Conservation (phyloP, 2,113 vertebrate species). For the Calidris pugnax region DNA sequence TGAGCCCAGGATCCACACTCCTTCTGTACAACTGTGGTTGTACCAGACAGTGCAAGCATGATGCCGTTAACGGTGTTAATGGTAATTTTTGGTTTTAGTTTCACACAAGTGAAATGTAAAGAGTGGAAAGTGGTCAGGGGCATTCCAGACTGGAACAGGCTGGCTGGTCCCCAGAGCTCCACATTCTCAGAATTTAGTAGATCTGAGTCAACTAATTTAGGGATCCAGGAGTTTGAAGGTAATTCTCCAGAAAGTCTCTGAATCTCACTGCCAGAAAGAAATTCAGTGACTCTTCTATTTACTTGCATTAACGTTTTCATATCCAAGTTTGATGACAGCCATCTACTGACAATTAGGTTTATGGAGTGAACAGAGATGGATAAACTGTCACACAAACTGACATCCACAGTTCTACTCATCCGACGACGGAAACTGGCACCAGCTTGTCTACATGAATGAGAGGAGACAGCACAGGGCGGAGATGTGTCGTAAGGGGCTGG, state of each 20-base stretch:
- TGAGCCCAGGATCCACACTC: neutral
- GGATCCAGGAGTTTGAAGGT: neutral
- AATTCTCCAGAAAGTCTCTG: neutral
- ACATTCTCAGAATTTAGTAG: neutral
- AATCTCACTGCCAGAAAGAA: neutral
- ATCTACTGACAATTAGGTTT: slow-evolving; percentile 6
- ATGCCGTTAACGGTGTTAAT: fast-evolving
- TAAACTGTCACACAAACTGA: slow-evolving; percentile 24
- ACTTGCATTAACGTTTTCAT: slow-evolving; percentile 2
- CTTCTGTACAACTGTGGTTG: neutral
- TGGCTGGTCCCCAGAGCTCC: neutral
- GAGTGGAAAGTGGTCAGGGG: neutral
- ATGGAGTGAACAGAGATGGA: neutral
- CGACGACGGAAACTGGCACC: slow-evolving; percentile 22
- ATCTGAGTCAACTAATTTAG: neutral
- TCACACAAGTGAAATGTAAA: neutral
- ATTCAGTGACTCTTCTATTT: neutral
- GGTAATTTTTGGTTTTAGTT: neutral
- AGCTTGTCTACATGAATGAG: neutral
- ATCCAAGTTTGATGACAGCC: neutral
- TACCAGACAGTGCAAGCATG: neutral
- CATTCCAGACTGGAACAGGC: neutral
- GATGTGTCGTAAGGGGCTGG: neutral
- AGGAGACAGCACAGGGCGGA: neutral
- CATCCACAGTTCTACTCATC: neutral